Percentiles rank a stretch among this genome's conserved stretches.
Evolutionary conservation across 2,888 invertebrate genomes (phyloP).

Genomic region (Oscheius sp.): DNA sequence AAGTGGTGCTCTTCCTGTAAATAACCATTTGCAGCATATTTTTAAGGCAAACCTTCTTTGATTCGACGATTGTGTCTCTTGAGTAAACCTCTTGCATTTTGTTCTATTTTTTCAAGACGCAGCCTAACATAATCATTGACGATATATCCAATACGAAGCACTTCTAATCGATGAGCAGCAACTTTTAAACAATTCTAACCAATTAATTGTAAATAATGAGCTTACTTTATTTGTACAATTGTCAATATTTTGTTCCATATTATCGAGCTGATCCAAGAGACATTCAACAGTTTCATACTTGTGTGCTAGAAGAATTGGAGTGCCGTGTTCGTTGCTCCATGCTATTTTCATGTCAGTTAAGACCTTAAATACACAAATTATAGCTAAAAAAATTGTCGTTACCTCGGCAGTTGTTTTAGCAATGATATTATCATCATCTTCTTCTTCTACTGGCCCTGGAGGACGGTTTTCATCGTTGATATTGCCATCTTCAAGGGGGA

Average conservation of each 20-base stretch:
- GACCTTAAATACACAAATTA: conserved; percentile 43
- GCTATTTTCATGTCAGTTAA: conserved; percentile 48
- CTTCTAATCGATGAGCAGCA: conserved; percentile 59
- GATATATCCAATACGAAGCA: conserved; percentile 60
- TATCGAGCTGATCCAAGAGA: conserved; percentile 59
- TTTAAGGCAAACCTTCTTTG: conserved; percentile 19
- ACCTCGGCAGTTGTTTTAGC: conserved; percentile 20
- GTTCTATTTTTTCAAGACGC: conserved; percentile 62
- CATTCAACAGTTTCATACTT: conserved; percentile 55
- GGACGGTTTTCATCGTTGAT: not conserved
- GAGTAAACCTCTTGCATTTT: conserved; percentile 51
- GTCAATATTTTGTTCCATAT: conserved; percentile 50
- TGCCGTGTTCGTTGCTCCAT: conserved; percentile 60
- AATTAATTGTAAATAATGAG: not conserved
- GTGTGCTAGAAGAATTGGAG: conserved; percentile 62
- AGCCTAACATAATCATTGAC: conserved; percentile 61
- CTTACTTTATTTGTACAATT: conserved; percentile 42
- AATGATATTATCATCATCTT: conserved; percentile 6
- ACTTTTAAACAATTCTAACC: conserved; percentile 44
- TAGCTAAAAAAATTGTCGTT: not conserved
- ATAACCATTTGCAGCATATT: not conserved
- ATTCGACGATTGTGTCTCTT: conserved; percentile 49
- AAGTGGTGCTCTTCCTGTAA: conserved; percentile 32
- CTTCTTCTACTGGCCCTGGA: conserved; percentile 1
- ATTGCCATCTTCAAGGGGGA: not conserved